A percentile compares a stretch with the other conserved stretches of the same genome.
phyloP scores from a whole-genome alignment of 2,888 invertebrate species.

The Phaonia tiefii region DNA sequence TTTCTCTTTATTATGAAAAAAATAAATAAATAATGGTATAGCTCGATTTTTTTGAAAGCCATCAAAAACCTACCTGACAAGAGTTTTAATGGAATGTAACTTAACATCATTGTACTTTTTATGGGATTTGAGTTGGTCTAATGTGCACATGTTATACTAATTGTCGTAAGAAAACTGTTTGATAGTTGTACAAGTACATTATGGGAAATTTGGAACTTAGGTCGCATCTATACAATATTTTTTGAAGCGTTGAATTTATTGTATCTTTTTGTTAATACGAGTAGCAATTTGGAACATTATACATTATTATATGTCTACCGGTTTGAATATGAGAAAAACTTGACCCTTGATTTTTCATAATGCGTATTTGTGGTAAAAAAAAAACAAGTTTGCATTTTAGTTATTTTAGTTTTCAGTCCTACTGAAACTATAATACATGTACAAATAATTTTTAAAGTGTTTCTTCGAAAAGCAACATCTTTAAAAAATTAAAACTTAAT shows the following conservation, averaged over 20 bases:
- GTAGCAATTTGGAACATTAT: not conserved
- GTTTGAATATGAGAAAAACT: slow-evolving; percentile 1
- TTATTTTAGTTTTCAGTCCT: slow-evolving; percentile 1
- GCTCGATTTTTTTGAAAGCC: too few relatives aligned
- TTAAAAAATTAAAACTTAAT: slow-evolving; percentile 65
- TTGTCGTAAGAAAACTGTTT: too few relatives aligned
- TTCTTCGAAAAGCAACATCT: slow-evolving; percentile 13
- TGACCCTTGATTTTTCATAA: slow-evolving; percentile 18
- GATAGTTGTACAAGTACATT: not conserved
- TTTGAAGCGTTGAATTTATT: not conserved
- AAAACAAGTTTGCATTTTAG: slow-evolving; percentile 30
- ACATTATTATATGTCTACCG: not conserved
- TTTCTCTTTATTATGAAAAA: too few relatives aligned
- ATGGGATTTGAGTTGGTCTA: too few relatives aligned
- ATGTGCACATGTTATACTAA: too few relatives aligned
- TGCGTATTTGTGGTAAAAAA: too few relatives aligned
- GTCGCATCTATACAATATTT: not conserved
- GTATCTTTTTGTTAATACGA: not conserved
- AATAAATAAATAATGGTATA: too few relatives aligned
- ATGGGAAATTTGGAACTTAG: not conserved
- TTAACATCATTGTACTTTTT: too few relatives aligned
- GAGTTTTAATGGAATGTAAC: too few relatives aligned
- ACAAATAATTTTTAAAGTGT: slow-evolving; percentile 9
- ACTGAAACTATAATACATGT: not conserved
- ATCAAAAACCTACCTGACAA: too few relatives aligned